These are phyloP conservation scores for Caenorhabditis sp. DNA, from an alignment of 2,888 invertebrate genomes.

Conservation along the genomic window DNA sequence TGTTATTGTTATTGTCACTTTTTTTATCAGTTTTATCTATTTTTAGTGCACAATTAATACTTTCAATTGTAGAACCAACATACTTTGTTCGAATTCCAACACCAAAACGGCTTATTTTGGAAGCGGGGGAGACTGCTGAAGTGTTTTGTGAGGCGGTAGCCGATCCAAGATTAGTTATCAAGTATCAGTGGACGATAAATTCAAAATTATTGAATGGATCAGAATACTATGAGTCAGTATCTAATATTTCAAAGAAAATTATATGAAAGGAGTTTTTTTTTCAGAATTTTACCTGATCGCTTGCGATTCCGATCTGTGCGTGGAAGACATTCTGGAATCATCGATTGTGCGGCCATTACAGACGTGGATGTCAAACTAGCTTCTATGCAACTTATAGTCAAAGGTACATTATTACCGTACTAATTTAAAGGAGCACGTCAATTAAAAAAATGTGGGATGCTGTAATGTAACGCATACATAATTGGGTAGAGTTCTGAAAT, in stretches of 20 bases:
- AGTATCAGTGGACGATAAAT: constrained; percentile 67
- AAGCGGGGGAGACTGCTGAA: constrained; percentile 58
- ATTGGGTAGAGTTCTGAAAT: too few relatives aligned
- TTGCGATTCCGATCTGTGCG: constrained; percentile 56
- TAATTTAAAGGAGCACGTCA: too few relatives aligned
- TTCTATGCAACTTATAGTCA: constrained; percentile 62
- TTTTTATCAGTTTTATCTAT: background rate
- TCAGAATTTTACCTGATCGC: constrained; percentile 47
- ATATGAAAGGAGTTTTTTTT: background rate
- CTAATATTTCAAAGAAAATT: too few relatives aligned
- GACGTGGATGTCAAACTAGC: constrained; percentile 68
- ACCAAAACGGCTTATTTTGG: constrained; percentile 59
- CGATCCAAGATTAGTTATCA: constrained; percentile 61
- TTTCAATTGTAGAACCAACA: constrained; percentile 62
- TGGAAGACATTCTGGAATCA: constrained; percentile 67
- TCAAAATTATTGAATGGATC: constrained; percentile 52
- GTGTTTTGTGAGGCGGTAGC: constrained; percentile 62
- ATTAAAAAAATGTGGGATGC: too few relatives aligned
- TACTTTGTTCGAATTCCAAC: constrained; percentile 66
- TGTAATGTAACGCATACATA: too few relatives aligned
- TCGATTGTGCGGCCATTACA: constrained; percentile 67
- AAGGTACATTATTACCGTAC: too few relatives aligned
- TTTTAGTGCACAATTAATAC: background rate
- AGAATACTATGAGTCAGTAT: constrained; percentile 42
- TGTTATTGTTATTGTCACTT: background rate